Percentiles rank a stretch among this genome's conserved stretches.
Evolutionary conservation across 2,113 vertebrate species (phyloP).

Genomic region (Sigmodon hispidus): DNA sequence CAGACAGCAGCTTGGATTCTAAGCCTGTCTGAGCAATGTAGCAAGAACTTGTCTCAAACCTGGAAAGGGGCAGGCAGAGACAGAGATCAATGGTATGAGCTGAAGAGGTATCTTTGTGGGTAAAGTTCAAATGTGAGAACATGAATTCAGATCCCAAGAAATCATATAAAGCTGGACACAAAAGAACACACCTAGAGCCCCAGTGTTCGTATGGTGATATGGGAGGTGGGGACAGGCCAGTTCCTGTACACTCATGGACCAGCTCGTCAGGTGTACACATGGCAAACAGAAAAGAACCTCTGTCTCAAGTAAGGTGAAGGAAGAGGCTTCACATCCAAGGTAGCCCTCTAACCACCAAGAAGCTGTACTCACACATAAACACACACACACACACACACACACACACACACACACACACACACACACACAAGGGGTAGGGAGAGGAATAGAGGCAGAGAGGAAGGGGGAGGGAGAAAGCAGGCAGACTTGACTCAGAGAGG

Average conservation of each 20-base stretch:
- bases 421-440: neutral
- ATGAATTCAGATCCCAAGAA: neutral
- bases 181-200: neutral
- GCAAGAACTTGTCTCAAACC: neutral
- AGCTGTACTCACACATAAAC: neutral
- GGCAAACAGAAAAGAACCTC: neutral
- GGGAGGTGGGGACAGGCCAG: neutral
- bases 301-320: neutral
- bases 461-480: no score
- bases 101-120: neutral
- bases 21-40: neutral
- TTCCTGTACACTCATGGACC: neutral
- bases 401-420: neutral
- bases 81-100: neutral
- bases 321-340: neutral
- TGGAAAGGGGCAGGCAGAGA: neutral
- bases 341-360: neutral
- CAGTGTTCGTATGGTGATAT: neutral
- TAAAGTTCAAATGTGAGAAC: neutral
- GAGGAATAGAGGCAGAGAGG: neutral
- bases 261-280: neutral
- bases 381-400: neutral
- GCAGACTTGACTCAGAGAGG: no score
- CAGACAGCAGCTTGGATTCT: no score
- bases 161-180: neutral